These are phyloP conservation scores for Triops cancriformis DNA, from an alignment of 1,140 invertebrate species.

Conservation along the genomic window DNA sequence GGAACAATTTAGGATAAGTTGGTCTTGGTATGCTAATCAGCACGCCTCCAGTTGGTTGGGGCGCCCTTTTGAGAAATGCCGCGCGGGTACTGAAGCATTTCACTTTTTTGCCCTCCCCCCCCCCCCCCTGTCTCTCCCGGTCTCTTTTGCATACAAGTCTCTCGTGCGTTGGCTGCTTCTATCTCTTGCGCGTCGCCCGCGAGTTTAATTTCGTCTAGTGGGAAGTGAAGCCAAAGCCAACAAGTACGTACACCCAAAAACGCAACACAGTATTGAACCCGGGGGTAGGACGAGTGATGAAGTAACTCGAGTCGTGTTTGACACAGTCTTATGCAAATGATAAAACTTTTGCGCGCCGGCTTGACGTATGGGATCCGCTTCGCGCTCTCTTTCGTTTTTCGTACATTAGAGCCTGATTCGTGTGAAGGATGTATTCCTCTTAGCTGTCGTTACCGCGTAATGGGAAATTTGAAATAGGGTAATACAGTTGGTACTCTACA, in stretches of 20 bases:
- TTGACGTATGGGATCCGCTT: neutral
- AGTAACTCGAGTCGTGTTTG: conserved; percentile 5
- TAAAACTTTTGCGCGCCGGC: neutral
- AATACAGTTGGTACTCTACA: too few species aligned
- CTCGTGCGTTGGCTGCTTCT: neutral
- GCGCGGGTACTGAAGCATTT: conserved; percentile 9
- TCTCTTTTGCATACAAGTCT: neutral
- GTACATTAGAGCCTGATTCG: too few species aligned
- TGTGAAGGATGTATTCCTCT: too few species aligned
- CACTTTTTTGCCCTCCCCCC: conserved; percentile 16
- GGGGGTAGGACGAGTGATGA: neutral
- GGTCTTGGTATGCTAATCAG: conserved; percentile 4
- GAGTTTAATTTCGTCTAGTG: conserved; percentile 10
- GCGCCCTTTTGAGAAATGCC: neutral
- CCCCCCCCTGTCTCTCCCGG: neutral
- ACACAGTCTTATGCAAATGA: conserved; percentile 10
- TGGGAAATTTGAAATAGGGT: too few species aligned
- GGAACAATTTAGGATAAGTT: conserved; percentile 1
- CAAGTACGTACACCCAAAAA: neutral
- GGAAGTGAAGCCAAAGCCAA: conserved; percentile 7
- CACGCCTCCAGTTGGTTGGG: neutral
- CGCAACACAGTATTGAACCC: neutral
- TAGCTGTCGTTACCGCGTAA: too few species aligned
- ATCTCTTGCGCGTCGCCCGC: neutral
- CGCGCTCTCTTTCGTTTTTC: too few species aligned